Conservation (phyloP, 2,888 invertebrate genomes). For the Nesidiocoris tenuis region DNA sequence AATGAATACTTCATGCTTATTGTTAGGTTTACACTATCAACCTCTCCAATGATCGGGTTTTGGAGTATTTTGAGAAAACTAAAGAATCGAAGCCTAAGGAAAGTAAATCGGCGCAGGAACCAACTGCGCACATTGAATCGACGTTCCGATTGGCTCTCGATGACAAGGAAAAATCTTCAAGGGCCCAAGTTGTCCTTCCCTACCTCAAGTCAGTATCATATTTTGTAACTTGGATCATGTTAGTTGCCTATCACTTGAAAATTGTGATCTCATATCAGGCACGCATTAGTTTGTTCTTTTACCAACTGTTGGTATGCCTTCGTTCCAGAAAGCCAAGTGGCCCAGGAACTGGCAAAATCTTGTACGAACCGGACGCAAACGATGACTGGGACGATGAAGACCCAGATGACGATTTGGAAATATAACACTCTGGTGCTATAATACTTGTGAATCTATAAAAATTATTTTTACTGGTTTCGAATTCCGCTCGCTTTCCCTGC, state of each 20-base stretch:
- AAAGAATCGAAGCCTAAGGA: conserved; percentile 10
- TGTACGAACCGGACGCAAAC: conserved; percentile 72
- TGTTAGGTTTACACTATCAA: conserved; percentile 1
- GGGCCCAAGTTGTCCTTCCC: conserved; percentile 63
- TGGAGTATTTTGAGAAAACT: neutral
- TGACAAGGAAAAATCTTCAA: conserved; percentile 63
- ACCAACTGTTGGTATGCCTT: too few relatives aligned
- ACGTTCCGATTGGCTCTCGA: conserved; percentile 67
- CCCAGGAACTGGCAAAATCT: conserved; percentile 60
- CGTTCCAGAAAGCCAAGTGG: conserved; percentile 22
- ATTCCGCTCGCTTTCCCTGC: too few relatives aligned
- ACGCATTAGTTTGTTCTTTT: too few relatives aligned
- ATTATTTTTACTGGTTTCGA: too few relatives aligned
- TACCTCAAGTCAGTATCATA: conserved; percentile 59
- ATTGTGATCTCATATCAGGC: too few relatives aligned
- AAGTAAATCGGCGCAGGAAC: neutral
- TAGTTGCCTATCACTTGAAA: too few relatives aligned
- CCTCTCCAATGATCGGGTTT: conserved; percentile 5
- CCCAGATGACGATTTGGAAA: conserved; percentile 80
- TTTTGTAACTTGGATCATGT: too few relatives aligned
- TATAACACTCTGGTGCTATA: too few relatives aligned
- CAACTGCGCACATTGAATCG: conserved; percentile 30
- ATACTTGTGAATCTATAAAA: too few relatives aligned
- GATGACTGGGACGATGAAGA: conserved; percentile 86
- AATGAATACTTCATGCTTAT: too few relatives aligned